phyloP scores from a whole-genome alignment of 1,140 invertebrate genomes.

The Camponotus floridanus region DNA sequence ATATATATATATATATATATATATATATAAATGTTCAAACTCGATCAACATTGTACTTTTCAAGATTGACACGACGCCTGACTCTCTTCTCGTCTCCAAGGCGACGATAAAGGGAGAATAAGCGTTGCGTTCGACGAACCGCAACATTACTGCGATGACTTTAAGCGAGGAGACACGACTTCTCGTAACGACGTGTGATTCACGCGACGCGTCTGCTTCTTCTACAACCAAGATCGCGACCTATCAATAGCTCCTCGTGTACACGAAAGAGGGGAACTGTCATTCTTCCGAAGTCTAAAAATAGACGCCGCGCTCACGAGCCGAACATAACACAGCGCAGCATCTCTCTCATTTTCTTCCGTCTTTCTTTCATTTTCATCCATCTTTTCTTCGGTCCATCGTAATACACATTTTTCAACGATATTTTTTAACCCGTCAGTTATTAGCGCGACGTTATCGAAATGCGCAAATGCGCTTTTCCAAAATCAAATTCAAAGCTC shows the following conservation, averaged over 20 bases:
- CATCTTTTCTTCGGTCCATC: slow-evolving; percentile 18
- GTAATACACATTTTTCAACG: background rate
- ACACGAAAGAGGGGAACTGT: slow-evolving; percentile 80
- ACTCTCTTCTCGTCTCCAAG: background rate
- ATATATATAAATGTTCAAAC: background rate
- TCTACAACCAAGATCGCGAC: slow-evolving; percentile 73
- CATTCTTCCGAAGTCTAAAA: slow-evolving; percentile 82
- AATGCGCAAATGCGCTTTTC: background rate
- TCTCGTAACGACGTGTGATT: slow-evolving; percentile 63
- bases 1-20: background rate
- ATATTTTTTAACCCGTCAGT: background rate
- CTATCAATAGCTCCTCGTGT: slow-evolving; percentile 83
- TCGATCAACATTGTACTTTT: background rate
- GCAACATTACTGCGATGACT: slow-evolving; percentile 20
- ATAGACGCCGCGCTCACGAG: slow-evolving; percentile 74
- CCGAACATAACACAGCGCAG: slow-evolving; percentile 41
- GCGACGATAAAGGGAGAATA: background rate
- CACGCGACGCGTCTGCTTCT: slow-evolving; percentile 73
- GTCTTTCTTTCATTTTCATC: background rate
- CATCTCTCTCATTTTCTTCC: background rate
- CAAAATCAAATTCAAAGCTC: background rate
- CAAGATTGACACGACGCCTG: background rate
- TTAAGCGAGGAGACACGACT: slow-evolving; percentile 32
- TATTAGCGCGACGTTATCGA: background rate
- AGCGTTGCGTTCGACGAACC: slow-evolving; percentile 6